Base-by-base conservation (phyloP, 2,113 vertebrate species). In the Atrichornis clamosus region DNA sequence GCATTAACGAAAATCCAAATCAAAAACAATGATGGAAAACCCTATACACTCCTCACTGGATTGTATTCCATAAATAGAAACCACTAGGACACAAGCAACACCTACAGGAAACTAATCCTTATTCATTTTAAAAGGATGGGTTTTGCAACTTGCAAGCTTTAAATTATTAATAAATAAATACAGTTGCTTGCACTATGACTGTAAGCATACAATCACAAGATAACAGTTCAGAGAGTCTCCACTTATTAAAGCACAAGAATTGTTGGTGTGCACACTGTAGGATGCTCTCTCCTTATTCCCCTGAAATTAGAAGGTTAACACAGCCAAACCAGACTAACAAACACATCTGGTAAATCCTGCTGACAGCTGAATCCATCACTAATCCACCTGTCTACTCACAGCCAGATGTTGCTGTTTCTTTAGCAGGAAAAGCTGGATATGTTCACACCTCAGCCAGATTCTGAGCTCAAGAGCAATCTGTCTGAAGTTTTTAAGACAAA, bases 361-460 rank as follows among this genome's bases (percentile, higher is more conserved):
- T 94, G 88, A 95, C 89, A 92, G 53, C n/a, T 53, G 83, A 94
- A 94, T 62, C 84, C n/a, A 88, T 62, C 63, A 46, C 41, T 77
- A 92, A 96, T 80, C 35, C 68, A 95, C 89, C 67, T 90, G 47
- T 75, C 64, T n/a, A 32, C 53, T 84, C 53, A 41, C 33, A 89
- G 81, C 5, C 93, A 96, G 76, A 91, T 89, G 78, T 52, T 92
- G 30, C 46, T 46, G 22, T 27, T 83, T 16, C 70, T 74, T 88
- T 19, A 86, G 39, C 33, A 89, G 63, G 78, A 89, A 74, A 77
- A 80, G 35, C 3, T 77, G 50, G 27, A 86, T 62, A 58, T 90
- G 64, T 75, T 83, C 60, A 70, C 52, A 90, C 68, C 55, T 85
- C 67, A 63, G 59, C 11, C 46, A 86, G 28, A 89, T 55, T 88